phyloP scores from a whole-genome alignment of 1,140 invertebrate species.

The Leptopilina clavipes region DNA sequence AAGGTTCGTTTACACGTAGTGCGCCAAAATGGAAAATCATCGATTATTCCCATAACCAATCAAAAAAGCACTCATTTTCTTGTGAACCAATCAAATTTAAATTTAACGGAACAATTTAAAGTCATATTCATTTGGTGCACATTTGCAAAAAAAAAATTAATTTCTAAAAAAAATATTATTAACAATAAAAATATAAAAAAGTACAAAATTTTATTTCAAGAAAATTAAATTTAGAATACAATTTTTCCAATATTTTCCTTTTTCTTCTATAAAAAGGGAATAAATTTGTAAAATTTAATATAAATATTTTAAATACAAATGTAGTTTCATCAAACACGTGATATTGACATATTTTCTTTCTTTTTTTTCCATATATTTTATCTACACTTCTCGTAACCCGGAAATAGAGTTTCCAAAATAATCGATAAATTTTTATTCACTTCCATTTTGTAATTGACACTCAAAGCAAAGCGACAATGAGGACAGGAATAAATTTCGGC shows the following conservation, averaged over 20 bases:
- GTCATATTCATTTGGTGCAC: too few species aligned
- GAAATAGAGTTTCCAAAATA: constrained; percentile 77
- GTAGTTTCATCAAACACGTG: background rate
- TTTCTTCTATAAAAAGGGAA: too few species aligned
- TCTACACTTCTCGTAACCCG: constrained; percentile 80
- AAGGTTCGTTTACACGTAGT: background rate
- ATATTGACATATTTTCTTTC: too few species aligned
- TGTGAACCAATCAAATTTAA: background rate
- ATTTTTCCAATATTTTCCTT: too few species aligned
- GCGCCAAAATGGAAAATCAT: too few species aligned
- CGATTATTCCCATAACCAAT: background rate
- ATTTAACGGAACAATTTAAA: background rate
- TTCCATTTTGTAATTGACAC: constrained; percentile 75
- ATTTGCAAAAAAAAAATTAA: too few species aligned
- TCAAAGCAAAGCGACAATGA: constrained; percentile 79
- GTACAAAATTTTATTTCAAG: too few species aligned
- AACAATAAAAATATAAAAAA: too few species aligned
- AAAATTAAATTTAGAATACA: too few species aligned
- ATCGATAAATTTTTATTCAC: constrained; percentile 77
- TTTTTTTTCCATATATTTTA: constrained; percentile 43
- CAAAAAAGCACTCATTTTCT: background rate
- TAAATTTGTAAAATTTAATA: background rate
- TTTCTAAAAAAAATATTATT: too few species aligned
- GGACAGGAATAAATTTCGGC: constrained; percentile 81
- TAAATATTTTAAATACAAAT: background rate